Evolutionary conservation across 1,140 invertebrate species (phyloP), one percentile per base, ranked within the genome.

Genomic region (Tetranychus urticae): DNA sequence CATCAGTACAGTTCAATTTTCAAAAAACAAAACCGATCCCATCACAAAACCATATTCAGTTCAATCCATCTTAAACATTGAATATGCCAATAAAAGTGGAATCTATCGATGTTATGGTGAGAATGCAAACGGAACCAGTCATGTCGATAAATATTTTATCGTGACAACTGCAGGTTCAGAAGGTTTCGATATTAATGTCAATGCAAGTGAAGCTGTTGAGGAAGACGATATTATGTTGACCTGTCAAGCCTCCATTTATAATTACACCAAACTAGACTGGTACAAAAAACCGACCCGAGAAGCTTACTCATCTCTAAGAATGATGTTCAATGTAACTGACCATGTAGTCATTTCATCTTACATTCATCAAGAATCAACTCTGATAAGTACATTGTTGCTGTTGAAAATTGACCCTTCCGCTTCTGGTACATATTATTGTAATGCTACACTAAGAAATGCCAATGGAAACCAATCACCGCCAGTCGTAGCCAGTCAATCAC

Each of bases 251-350:
- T 66, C 61, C 37, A 47, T 62, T 33, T 66, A 58, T 45, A 63
- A 67, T 10, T 68, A 64, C 56, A 62, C 36, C 12, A 35, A 50
- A n/a, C 23, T 68, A 2, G 13, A 50, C 4, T 68, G 67, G 67
- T 50, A 50, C 35, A 31, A 31, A 5, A 52, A 8, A n/a, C 50
- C 50, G 31, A 4, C n/a, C 5, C 7, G 31, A n/a, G 42, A 46
- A 14, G 23, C 23, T 1, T 13, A 46, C 14, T 14, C 3, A 14
- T 46, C 37, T 8, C 8, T 35, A 31, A 31, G 34, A 37, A 14
- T 13, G 55, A 35, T 56, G 55, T 36, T 4, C 8, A 36, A 12
- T 39, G 31, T 36, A n/a, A 12, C 14, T 5, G 33, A 56, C 13
- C 33, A 12, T 10, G 13, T 58, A 31, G 12, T 46, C 14, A 58